Evolutionary conservation across 2,888 invertebrate genomes (phyloP), one percentile per base, ranked within the genome.

Genomic region (Rugalucina vietnamica): DNA sequence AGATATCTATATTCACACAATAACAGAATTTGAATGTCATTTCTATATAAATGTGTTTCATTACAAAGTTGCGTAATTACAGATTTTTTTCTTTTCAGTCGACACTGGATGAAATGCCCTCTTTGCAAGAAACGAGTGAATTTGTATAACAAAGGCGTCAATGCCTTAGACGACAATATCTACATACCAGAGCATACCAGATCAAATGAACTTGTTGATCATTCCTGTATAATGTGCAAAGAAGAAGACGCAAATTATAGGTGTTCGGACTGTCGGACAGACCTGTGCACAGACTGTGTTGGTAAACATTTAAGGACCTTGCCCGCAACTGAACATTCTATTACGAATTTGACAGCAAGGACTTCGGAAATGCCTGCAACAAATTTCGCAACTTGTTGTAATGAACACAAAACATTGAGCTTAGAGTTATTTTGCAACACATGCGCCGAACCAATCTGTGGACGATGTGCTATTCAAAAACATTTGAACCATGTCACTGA

Each of bases 401-500:
- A 72, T 4, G 65, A 76, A n/a, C 87, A 87, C 54, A 80, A 32
- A n/a, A 84, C 87, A 4, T 87, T 87, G 57, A 84, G 76, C 8
- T 72, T 87, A 0, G 82, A 84, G 34, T 50, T 87, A 18, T 87
- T 79, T 69, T 87, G 87, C 65, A 54, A 82, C 1, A 80, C 80
- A 34, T 87, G 87, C 34, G 82, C 87, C 1, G 75, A 84, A 32
- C 80, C 84, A 27, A 82, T 87, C 29, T 87, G 87, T 39, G 87
- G 87, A 39, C 65, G 87, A 76, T 87, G 87, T 69, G 78, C 82
- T 4, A 73, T 87, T 12, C 49, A 65, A 8, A 81, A 76, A 39
- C 87, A 87, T 32, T 57, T 18, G 34, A 81, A 81, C 70, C 87
- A 87, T 32, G 79, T 87, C n/a, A 79, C 76, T 27, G 87, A 87